phyloP scores from a whole-genome alignment of 2,113 vertebrate species.

The Melanotaenia duboulayi region DNA sequence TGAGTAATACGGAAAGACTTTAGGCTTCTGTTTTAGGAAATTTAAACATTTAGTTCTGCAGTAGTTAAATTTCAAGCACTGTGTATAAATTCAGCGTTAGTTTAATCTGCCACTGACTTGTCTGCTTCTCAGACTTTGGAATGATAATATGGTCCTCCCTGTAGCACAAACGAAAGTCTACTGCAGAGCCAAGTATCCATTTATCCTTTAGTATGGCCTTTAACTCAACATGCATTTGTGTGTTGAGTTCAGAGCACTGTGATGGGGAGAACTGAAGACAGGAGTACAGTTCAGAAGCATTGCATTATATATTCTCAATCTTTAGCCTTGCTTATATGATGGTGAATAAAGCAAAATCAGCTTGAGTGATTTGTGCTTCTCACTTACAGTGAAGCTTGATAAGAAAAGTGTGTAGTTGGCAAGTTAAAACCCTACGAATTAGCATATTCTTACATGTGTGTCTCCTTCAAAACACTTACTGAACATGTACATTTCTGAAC shows the following conservation, averaged over 20 bases:
- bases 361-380: conserved; percentile 5
- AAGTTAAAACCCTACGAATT: conserved; percentile 8
- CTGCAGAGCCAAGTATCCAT: conserved; percentile 43
- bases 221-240: conserved; percentile 35
- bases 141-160: conserved; percentile 51
- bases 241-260: conserved; percentile 4
- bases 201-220: conserved; percentile 54
- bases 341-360: conserved; percentile 33
- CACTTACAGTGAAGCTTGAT: neutral
- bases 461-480: conserved; percentile 37
- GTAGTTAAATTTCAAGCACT: conserved; percentile 29
- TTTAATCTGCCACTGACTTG: conserved; percentile 47
- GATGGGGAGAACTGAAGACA: neutral
- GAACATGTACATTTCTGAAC: conserved; percentile 49
- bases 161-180: conserved; percentile 55
- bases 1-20: conserved; percentile 39
- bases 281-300: neutral
- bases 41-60: conserved; percentile 19
- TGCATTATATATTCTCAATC: conserved; percentile 3
- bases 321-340: neutral
- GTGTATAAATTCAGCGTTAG: conserved; percentile 15
- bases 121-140: conserved; percentile 26
- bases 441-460: neutral
- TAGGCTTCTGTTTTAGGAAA: conserved; percentile 49
- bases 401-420: neutral